These are phyloP conservation scores for Hydrochoerus hydrochaeris DNA, from an alignment of 2,113 vertebrate genomes.

Conservation along the genomic window DNA sequence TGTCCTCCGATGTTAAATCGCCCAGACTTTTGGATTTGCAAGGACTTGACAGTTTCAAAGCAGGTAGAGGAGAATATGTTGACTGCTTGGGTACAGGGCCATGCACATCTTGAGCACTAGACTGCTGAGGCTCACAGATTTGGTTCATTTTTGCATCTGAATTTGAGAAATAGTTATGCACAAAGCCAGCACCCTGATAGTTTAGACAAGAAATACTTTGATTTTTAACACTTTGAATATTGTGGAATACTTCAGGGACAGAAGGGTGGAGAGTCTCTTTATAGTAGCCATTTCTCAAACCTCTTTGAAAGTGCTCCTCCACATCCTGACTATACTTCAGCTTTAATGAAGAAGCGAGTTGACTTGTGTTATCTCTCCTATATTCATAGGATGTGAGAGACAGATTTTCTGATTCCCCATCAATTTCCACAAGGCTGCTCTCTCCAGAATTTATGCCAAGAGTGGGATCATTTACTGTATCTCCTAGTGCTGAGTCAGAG, in stretches of 20 bases:
- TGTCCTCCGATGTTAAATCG: slow-evolving; percentile 98
- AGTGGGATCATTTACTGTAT: slow-evolving; percentile 59
- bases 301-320: background rate
- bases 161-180: slow-evolving; percentile 65
- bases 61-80: slow-evolving; percentile 49
- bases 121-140: background rate
- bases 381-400: slow-evolving; percentile 76
- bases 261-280: slow-evolving; percentile 29
- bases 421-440: slow-evolving; percentile 90
- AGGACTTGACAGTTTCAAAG: slow-evolving; percentile 85
- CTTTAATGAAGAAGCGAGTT: slow-evolving; percentile 80
- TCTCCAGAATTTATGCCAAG: slow-evolving; percentile 83
- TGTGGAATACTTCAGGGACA: slow-evolving; percentile 9
- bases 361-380: slow-evolving; percentile 74
- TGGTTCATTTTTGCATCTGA: slow-evolving; percentile 67
- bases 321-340: slow-evolving; percentile 57
- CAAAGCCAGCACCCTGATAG: slow-evolving; percentile 31
- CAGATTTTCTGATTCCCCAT: slow-evolving; percentile 87
- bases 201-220: slow-evolving; percentile 42
- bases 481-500: slow-evolving; percentile 61
- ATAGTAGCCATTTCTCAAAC: slow-evolving; percentile 2
- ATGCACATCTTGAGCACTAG: background rate
- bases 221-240: slow-evolving; percentile 48
- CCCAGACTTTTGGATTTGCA: slow-evolving; percentile 98
- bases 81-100: background rate